phyloP scores from a whole-genome alignment of 2,888 invertebrate genomes.

The Agriopis marginaria region DNA sequence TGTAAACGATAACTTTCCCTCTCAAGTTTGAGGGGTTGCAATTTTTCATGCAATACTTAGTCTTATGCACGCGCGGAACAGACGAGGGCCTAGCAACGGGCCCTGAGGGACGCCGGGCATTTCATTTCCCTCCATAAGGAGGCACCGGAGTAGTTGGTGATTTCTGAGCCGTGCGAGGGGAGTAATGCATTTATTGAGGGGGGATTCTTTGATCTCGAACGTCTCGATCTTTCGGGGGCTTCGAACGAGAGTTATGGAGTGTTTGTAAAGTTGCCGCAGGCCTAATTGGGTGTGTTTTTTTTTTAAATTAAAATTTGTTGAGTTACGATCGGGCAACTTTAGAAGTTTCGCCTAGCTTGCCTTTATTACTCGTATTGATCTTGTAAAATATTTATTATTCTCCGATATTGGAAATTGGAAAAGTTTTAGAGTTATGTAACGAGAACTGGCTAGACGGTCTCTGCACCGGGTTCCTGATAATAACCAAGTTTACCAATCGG shows the following conservation, averaged over 20 bases:
- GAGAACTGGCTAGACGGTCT: background rate
- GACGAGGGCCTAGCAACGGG: constrained; percentile 53
- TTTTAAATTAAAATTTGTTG: constrained; percentile 22
- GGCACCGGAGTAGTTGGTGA: constrained; percentile 53
- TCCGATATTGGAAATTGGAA: background rate
- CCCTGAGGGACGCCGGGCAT: constrained; percentile 67
- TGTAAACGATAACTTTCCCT: constrained; percentile 69
- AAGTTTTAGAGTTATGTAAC: background rate
- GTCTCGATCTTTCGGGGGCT: constrained; percentile 46
- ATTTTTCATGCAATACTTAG: constrained; percentile 67
- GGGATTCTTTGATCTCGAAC: constrained; percentile 56
- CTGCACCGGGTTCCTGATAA: background rate
- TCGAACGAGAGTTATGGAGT: constrained; percentile 33
- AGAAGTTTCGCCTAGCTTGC: background rate
- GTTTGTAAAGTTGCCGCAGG: constrained; percentile 44
- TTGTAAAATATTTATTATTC: background rate
- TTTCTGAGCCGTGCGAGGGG: constrained; percentile 56
- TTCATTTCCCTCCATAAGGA: constrained; percentile 71
- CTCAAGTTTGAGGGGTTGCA: constrained; percentile 51
- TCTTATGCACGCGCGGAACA: constrained; percentile 46
- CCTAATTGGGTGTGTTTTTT: constrained; percentile 44
- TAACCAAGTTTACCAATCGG: background rate
- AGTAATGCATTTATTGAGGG: constrained; percentile 62
- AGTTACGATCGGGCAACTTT: constrained; percentile 15
- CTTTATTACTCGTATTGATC: background rate